Evolutionary conservation across 2,113 vertebrate species (phyloP).

Genomic region (Sclerurus mexicanus): DNA sequence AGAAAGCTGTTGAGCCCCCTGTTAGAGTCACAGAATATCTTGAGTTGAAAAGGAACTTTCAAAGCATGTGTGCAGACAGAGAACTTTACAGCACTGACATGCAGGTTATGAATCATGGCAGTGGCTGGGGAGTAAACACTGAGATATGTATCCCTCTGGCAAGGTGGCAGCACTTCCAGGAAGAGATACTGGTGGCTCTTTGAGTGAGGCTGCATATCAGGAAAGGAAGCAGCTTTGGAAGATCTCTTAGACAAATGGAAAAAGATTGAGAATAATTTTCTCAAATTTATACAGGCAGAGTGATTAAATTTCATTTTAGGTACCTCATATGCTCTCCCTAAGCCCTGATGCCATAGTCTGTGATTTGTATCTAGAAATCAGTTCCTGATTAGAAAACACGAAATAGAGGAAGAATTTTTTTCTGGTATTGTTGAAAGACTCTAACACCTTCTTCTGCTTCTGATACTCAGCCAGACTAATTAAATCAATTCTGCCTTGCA

Average conservation of each 20-base stretch:
- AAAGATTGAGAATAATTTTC: not conserved
- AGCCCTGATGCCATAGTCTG: not conserved
- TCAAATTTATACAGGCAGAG: not conserved
- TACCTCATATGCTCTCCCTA: not conserved
- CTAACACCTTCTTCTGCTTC: not conserved
- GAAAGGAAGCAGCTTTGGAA: not conserved
- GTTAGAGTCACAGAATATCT: not conserved
- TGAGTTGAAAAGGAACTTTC: not conserved
- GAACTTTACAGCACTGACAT: not conserved
- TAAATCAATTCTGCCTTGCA: not conserved
- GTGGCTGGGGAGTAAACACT: not conserved
- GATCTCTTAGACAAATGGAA: not conserved
- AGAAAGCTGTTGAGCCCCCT: not conserved
- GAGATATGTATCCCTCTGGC: not conserved
- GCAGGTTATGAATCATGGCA: not conserved
- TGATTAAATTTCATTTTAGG: not conserved
- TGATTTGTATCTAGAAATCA: not conserved
- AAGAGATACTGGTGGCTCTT: not conserved
- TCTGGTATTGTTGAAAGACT: not conserved
- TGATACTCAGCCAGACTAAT: not conserved
- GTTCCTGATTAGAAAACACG: not conserved
- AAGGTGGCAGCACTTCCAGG: not conserved
- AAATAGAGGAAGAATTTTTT: not conserved
- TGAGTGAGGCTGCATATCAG: not conserved
- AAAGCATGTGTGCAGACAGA: accelerated